phyloP scores from a whole-genome alignment of 2,113 vertebrate species.

The Thalassarche chlororhynchos region DNA sequence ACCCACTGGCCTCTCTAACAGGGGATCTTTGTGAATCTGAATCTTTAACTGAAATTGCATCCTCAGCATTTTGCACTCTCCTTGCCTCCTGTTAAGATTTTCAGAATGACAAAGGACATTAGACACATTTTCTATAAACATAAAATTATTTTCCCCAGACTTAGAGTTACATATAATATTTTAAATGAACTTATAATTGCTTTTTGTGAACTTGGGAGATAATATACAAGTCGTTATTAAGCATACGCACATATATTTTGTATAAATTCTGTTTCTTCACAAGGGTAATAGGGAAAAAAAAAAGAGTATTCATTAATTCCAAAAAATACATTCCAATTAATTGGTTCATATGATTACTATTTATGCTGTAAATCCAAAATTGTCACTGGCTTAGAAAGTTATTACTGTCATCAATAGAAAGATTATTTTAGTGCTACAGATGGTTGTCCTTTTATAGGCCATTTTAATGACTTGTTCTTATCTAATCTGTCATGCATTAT shows the following conservation, averaged over 20 bases:
- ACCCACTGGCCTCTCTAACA: not conserved
- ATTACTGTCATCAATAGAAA: slow-evolving; percentile 68
- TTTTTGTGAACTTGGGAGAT: not conserved
- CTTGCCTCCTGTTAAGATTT: not conserved
- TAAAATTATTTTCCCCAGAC: not conserved
- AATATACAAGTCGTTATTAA: not conserved
- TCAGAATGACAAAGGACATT: not conserved
- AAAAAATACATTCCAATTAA: slow-evolving; percentile 44
- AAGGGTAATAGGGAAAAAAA: not conserved
- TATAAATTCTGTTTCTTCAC: not conserved
- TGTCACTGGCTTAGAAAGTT: slow-evolving; percentile 59
- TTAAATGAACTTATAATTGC: not conserved
- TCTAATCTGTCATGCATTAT: slow-evolving; percentile 76
- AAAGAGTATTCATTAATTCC: slow-evolving; percentile 33
- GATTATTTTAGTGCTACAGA: slow-evolving; percentile 70
- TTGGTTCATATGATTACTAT: slow-evolving; percentile 43
- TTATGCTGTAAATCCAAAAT: slow-evolving; percentile 62
- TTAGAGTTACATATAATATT: not conserved
- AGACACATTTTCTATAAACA: not conserved
- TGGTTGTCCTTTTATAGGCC: slow-evolving; percentile 77
- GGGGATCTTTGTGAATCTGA: not conserved
- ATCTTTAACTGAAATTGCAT: not conserved
- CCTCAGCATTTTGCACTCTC: not conserved
- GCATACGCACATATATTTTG: not conserved
- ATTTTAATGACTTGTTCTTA: slow-evolving; percentile 77